phyloP scores from a whole-genome alignment of 2,113 vertebrate species.

The Nansenia antarctica region DNA sequence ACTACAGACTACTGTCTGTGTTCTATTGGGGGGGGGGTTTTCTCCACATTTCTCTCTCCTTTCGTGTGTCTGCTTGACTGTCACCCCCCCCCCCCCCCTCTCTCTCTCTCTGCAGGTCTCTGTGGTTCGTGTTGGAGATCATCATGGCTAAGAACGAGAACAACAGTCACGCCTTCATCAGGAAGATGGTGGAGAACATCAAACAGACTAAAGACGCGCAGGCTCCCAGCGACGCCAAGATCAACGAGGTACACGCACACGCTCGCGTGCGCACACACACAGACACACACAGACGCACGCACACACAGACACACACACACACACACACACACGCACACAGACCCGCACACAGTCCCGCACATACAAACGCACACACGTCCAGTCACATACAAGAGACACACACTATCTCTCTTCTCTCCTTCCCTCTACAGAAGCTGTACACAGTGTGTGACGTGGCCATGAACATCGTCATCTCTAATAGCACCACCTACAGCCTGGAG shows the following conservation, averaged over 20 bases:
- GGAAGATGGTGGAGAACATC: conserved; percentile 99
- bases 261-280: not conserved
- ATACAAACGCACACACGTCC: conserved; percentile 95
- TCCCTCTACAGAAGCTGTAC: conserved; percentile 87
- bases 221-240: conserved; percentile 89
- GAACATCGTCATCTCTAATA: conserved; percentile 98
- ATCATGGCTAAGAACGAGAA: conserved; percentile 99
- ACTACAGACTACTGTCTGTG: too few species aligned
- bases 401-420: too few species aligned
- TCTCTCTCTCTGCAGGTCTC: conserved; percentile 77
- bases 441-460: conserved; percentile 98
- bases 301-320: too few species aligned
- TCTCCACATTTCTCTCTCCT: too few species aligned
- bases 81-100: not conserved
- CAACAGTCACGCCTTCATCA: conserved; percentile 98
- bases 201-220: conserved; percentile 98
- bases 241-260: conserved; percentile 84
- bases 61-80: too few species aligned
- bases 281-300: too few species aligned
- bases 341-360: too few species aligned
- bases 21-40: too few species aligned
- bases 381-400: conserved; percentile 86
- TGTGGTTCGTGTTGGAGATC: conserved; percentile 98
- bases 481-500: conserved; percentile 98
- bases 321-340: too few species aligned